Conservation (phyloP, 2,113 vertebrate genomes). For the Isurus oxyrinchus region DNA sequence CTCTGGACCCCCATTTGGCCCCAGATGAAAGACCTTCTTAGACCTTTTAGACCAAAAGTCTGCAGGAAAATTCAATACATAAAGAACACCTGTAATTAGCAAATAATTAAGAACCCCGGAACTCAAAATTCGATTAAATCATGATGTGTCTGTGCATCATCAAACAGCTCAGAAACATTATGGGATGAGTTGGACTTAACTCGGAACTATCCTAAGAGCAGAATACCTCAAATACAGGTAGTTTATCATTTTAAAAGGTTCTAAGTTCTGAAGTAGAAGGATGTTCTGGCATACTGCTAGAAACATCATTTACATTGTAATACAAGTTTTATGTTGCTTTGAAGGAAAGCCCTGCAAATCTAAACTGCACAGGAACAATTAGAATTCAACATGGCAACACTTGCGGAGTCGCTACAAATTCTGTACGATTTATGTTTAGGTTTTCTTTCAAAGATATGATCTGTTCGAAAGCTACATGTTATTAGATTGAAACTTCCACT, state of each 20-base stretch:
- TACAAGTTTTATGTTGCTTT: neutral
- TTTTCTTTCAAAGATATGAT: neutral
- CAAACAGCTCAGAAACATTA: neutral
- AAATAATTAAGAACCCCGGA: neutral
- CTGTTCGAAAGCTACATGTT: neutral
- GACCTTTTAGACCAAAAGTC: too few species aligned
- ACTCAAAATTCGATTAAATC: neutral
- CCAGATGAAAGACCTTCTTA: too few species aligned
- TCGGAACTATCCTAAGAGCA: neutral
- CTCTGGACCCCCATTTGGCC: too few species aligned
- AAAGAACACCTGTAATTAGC: neutral
- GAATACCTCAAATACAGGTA: neutral
- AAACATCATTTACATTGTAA: neutral
- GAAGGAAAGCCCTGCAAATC: neutral
- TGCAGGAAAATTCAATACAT: too few species aligned
- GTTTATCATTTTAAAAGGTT: neutral
- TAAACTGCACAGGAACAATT: neutral
- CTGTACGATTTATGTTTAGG: neutral
- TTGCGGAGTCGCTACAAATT: neutral
- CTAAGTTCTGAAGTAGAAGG: neutral
- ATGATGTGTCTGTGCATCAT: neutral
- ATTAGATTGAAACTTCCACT: neutral
- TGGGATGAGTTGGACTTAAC: neutral
- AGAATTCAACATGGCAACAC: neutral
- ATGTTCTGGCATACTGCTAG: neutral